A percentile compares a stretch with the other conserved stretches of the same genome.
Evolutionary conservation across 2,888 invertebrate species (phyloP).

Genomic region (Campoletis raptor): DNA sequence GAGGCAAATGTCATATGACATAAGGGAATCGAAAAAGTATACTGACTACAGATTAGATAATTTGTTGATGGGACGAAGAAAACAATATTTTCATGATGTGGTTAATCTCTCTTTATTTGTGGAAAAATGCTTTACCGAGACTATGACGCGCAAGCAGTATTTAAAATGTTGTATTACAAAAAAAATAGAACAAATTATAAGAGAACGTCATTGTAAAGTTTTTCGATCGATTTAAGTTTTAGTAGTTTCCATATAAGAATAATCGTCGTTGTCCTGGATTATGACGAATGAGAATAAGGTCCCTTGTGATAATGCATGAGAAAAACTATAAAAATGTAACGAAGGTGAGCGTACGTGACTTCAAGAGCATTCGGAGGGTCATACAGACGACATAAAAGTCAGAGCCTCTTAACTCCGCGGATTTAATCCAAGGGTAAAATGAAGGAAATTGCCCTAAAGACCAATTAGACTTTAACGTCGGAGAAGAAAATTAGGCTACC

Average conservation of each 20-base stretch:
- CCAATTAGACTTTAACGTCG: conserved; percentile 48
- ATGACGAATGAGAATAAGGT: background rate
- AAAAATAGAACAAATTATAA: background rate
- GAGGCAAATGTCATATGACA: conserved; percentile 19
- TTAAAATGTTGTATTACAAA: background rate
- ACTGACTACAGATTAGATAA: background rate
- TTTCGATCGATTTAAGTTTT: background rate
- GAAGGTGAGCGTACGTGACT: conserved; percentile 38
- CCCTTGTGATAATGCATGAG: background rate
- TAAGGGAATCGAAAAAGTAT: background rate
- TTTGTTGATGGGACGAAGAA: background rate
- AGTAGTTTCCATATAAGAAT: background rate
- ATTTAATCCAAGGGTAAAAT: conserved; percentile 43
- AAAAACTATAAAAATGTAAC: conserved; percentile 26
- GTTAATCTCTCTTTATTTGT: background rate
- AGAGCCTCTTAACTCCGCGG: conserved; percentile 18
- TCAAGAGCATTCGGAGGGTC: conserved; percentile 17
- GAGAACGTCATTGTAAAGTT: background rate
- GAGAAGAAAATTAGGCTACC: conserved; percentile 26
- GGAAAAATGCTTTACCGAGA: no score
- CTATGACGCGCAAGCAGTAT: no score
- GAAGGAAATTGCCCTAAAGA: conserved; percentile 46
- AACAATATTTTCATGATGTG: background rate
- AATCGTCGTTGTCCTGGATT: background rate
- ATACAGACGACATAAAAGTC: conserved; percentile 14